Base-by-base conservation (phyloP, 2,113 vertebrate genomes). In the Ailuropoda melanoleuca region DNA sequence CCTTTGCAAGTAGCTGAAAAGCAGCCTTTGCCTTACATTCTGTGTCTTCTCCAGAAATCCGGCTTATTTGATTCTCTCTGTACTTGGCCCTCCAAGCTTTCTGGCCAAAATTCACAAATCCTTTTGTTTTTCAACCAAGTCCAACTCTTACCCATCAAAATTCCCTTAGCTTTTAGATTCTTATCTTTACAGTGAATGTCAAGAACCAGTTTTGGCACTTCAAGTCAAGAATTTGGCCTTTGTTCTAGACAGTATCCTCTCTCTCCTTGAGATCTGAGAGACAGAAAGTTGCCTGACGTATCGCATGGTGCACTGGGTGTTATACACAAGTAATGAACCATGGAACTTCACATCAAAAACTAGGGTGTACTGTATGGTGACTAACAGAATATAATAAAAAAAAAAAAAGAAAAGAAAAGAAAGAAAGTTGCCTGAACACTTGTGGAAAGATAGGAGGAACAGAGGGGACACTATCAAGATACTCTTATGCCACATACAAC, bases 101-200 rank as follows among this genome's bases (percentile, higher is more conserved):
- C 68, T 34, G 34, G 34, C 55, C 4, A 3, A 21, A 91, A 77
- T n/a, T 34, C 75, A 75, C 50, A 88, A 72, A 60, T 95, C 56
- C 84, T 88, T 70, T 88, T 31, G 46, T 90, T 19, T 81, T 58
- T 91, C 70, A 46, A 75, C 64, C 77, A 92, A 97, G 53, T 48
- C 58, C 21, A 53, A 64, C 68, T 70, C 89, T 81, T 60, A 8
- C 24, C 21, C 39, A 37, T 58, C 50, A 91, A 74, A 96, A 90
- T 4, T 23, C 48, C 29, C 75, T 88, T 66, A 23, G n/a, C 81
- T 66, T 90, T 48, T 58, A 92, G 87, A 64, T 53, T 48, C 56
- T 77, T 72, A 48, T 62, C 88, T 90, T 77, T 43, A 58, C 8
- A 24, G 37, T 14, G 4, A 17, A 11, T 55, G 86, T 90, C 43